Evolutionary conservation across 2,797 vertebrate genomes (phyloP).

Genomic region (Valencia hispanica): DNA sequence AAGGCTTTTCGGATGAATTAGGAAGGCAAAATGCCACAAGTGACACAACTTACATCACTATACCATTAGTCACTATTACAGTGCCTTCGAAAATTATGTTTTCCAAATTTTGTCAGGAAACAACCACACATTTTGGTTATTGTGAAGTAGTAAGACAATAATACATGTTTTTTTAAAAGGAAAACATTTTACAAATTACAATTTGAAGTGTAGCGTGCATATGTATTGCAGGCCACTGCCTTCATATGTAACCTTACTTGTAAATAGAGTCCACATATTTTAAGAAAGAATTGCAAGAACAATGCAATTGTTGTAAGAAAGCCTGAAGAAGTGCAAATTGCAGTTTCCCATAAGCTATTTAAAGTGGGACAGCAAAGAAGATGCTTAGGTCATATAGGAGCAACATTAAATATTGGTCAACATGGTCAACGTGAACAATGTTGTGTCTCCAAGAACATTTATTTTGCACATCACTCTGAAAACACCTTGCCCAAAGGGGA

Average conservation of each 20-base stretch:
- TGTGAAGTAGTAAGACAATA: background rate
- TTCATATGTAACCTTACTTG: background rate
- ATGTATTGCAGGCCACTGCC: background rate
- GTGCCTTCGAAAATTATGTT: background rate
- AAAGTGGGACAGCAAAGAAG: background rate
- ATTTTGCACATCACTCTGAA: background rate
- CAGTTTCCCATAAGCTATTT: background rate
- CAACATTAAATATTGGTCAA: background rate
- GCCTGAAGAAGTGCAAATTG: background rate
- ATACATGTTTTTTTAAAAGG: background rate
- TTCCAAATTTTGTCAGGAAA: background rate
- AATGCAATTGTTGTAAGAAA: background rate
- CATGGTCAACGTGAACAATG: background rate
- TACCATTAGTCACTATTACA: slow-evolving; percentile 47
- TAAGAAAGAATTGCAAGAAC: background rate
- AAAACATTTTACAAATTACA: background rate
- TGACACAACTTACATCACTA: slow-evolving; percentile 46
- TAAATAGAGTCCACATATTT: background rate
- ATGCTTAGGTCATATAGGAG: background rate
- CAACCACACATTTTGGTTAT: background rate
- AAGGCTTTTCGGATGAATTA: background rate
- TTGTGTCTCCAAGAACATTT: background rate
- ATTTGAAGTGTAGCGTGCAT: background rate
- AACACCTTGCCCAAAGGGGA: background rate
- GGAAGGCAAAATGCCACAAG: slow-evolving; percentile 6